Base-by-base conservation (phyloP, 2,797 vertebrate genomes). In the Pygocentrus nattereri region DNA sequence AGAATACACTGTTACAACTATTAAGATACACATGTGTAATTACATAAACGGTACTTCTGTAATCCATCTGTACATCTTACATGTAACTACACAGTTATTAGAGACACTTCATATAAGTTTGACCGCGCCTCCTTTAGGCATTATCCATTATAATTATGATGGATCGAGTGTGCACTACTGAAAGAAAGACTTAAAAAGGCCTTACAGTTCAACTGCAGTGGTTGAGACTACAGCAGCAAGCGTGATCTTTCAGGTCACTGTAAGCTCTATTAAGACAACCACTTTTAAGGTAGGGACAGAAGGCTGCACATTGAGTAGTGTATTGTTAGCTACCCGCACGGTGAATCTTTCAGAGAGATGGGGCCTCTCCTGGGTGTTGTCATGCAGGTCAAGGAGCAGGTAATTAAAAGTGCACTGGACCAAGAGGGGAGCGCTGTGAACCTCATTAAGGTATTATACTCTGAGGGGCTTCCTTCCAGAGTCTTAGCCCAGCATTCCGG, bases 321-420 rank as follows among this genome's bases (percentile, higher is more conserved):
- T 41, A 69, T 4, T 49, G 15, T 25, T 13, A 64, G 15, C 62
- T 59, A 19, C 30, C 31, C 31, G 23, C 38, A 74, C 54, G 52
- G 44, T 50, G 16, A 61, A 38, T 69, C 38, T 74, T 84, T 77
- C 69, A 52, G 30, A 68, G 72, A 38, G 23, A 47, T 61, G 71
- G 47, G 41, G 74, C 65, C 58, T 73, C 49, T 30, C 78, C 58
- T 49, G 78, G 34, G 78, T 80, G 19, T 78, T 81, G 64, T 74
- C 65, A 81, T 76, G 52, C 74, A 87, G 86, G 87, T 83, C 88
- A 88, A 86, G 61, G 88, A 87, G 89, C 88, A 81, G 87, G 87
- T 91, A 90, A 93, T 93, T 93, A 91, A 91, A 92, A 90, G 90
- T 87, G 88, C 88, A 91, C 87, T 86, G 83, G 85, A 90, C 87